Evolutionary conservation across 2,888 invertebrate species (phyloP), one percentile per base, ranked within the genome.

Genomic region (Elaeidobius kamerunicus): DNA sequence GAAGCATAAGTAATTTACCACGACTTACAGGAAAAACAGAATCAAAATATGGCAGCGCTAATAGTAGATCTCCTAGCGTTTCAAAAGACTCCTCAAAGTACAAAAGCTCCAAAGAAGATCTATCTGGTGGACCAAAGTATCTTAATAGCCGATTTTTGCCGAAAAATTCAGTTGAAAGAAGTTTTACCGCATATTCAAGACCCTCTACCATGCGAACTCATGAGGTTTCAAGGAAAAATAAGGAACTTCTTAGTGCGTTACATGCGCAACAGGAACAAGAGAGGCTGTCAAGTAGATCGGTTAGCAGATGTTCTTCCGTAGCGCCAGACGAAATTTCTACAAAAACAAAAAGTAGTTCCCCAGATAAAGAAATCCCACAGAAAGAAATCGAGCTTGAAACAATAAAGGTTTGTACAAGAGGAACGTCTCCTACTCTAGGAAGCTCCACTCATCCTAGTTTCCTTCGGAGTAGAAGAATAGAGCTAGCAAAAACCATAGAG

Each of bases 351-450:
- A 50, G 34, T 27, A 34, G 23, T 6, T 32, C 54, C n/a, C 49
- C 42, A 15, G 62, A 63, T 4, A 23, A 9, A 4, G 23, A 23
- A 23, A 23, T 23, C 23, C 23, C 9, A 23, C 23, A 6, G 23
- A 65, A 63, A 38, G 62, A 62, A 51, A 58, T 63, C 12, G 71
- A 72, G 57, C 70, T 73, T 52, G 69, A 78, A 32, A 73, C 81
- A 2, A 69, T 90, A 2, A 77, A 78, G 3, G 81, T 89, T 43
- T 77, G 87, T 2, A 87, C 87, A 0, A 77, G 90, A 52, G 85
- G 84, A 19, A 90, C 90, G 0, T 91, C 90, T 14, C 90, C 90
- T 1, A 86, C 85, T 0, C 83, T 85, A 2, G 42, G 41, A 32
- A 83, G 85, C 0, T 76, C 80, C 1, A 73, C 75, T 23, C 61